A percentile compares a stretch with the other conserved stretches of the same genome.
Evolutionary conservation across 2,113 vertebrate species (phyloP).

Genomic region (Lycocorax pyrrhopterus): DNA sequence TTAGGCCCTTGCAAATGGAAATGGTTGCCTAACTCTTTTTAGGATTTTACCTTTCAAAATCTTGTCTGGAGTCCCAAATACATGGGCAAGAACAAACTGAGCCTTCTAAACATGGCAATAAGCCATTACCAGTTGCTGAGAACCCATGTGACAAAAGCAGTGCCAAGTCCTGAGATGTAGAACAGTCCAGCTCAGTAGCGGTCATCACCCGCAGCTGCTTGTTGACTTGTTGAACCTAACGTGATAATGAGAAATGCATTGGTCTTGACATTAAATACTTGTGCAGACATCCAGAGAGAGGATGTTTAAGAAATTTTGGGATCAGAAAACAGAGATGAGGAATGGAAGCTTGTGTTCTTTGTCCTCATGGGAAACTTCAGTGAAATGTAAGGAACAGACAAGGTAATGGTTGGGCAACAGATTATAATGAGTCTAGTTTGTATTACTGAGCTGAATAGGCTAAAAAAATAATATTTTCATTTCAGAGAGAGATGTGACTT

Average conservation of each 20-base stretch:
- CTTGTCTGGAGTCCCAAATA: background rate
- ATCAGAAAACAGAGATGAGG: background rate
- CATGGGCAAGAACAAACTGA: background rate
- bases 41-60: background rate
- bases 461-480: background rate
- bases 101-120: background rate
- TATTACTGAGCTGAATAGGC: background rate
- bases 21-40: background rate
- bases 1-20: background rate
- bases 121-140: background rate
- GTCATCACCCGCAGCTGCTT: conserved; percentile 26
- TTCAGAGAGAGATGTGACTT: background rate
- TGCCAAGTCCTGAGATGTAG: background rate
- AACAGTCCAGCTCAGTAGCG: background rate
- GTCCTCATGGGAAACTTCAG: background rate
- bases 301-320: background rate
- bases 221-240: conserved; percentile 4
- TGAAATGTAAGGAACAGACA: background rate
- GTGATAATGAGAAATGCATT: conserved; percentile 1
- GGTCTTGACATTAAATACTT: background rate
- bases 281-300: background rate
- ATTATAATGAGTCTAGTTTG: background rate
- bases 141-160: background rate
- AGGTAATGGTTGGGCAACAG: background rate
- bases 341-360: background rate